These are phyloP conservation scores for Orestias chungarensis DNA, from an alignment of 2,797 vertebrate species.

Conservation along the genomic window DNA sequence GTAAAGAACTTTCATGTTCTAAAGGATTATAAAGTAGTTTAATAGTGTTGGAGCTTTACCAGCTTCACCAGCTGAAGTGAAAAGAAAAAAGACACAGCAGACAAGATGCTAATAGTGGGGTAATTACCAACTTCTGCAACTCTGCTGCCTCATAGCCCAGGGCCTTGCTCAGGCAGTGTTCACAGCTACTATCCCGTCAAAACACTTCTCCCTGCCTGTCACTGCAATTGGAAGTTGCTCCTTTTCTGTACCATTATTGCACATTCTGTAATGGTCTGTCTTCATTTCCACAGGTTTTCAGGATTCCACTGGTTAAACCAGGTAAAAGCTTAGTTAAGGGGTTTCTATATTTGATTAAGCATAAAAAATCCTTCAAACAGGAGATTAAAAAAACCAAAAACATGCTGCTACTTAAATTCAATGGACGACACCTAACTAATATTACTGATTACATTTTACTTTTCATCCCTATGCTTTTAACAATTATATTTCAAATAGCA, in stretches of 20 bases:
- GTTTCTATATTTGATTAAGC: background rate
- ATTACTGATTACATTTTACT: background rate
- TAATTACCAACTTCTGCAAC: slow-evolving; percentile 68
- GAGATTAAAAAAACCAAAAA: background rate
- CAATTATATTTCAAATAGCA: background rate
- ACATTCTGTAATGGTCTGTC: background rate
- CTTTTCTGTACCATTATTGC: slow-evolving; percentile 5
- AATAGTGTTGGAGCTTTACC: slow-evolving; percentile 29
- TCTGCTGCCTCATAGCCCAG: slow-evolving; percentile 50
- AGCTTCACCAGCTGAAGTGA: slow-evolving; percentile 33
- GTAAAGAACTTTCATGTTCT: background rate
- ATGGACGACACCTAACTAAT: background rate
- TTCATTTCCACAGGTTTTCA: slow-evolving; percentile 5
- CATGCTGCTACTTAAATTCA: background rate
- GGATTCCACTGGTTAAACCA: background rate
- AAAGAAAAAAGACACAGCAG: slow-evolving; percentile 56
- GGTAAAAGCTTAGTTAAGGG: background rate
- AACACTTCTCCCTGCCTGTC: slow-evolving; percentile 29
- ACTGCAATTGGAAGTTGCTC: slow-evolving; percentile 25
- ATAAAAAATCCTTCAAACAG: background rate
- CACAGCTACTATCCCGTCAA: slow-evolving; percentile 36
- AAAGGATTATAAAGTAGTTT: slow-evolving; percentile 20
- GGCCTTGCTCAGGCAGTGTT: slow-evolving; percentile 51
- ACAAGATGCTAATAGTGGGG: slow-evolving; percentile 66
- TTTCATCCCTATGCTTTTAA: background rate